Evolutionary conservation across 1,140 invertebrate species (phyloP).

Genomic region (Lysiphlebus fabarum): DNA sequence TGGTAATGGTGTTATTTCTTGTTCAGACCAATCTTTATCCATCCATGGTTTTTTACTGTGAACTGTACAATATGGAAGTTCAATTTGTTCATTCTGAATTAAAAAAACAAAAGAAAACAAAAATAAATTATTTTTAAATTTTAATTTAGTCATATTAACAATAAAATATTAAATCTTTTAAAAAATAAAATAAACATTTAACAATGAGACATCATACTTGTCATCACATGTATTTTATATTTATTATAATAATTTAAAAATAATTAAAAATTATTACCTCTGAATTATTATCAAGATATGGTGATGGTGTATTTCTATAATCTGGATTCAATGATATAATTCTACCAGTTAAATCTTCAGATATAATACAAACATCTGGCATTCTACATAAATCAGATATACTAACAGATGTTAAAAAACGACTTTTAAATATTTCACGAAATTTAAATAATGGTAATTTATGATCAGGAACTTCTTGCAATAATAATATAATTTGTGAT

Average conservation of each 20-base stretch:
- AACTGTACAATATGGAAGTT: conserved; percentile 63
- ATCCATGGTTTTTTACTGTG: conserved; percentile 58
- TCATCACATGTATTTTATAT: no score
- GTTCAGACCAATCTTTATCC: conserved; percentile 72
- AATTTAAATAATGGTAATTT: conserved; percentile 81
- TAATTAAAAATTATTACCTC: conserved; percentile 40
- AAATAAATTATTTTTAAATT: no score
- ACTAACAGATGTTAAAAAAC: conserved; percentile 74
- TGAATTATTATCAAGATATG: conserved; percentile 47
- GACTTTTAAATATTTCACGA: conserved; percentile 78
- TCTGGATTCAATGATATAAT: conserved; percentile 65
- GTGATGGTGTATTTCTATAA: conserved; percentile 58
- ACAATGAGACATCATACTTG: no score
- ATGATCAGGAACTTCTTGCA: conserved; percentile 72
- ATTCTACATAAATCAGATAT: conserved; percentile 79
- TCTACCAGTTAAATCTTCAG: conserved; percentile 66
- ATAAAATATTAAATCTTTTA: no score
- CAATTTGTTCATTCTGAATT: conserved; percentile 53
- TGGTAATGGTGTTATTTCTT: conserved; percentile 68
- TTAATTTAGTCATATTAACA: no score
- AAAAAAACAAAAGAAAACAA: no score
- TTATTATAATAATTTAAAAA: conserved; percentile 10
- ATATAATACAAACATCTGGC: conserved; percentile 73
- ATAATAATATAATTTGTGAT: conserved; percentile 61
- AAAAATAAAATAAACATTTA: no score